Conservation (phyloP, 2,113 vertebrate genomes). For the Cottus gobio region DNA sequence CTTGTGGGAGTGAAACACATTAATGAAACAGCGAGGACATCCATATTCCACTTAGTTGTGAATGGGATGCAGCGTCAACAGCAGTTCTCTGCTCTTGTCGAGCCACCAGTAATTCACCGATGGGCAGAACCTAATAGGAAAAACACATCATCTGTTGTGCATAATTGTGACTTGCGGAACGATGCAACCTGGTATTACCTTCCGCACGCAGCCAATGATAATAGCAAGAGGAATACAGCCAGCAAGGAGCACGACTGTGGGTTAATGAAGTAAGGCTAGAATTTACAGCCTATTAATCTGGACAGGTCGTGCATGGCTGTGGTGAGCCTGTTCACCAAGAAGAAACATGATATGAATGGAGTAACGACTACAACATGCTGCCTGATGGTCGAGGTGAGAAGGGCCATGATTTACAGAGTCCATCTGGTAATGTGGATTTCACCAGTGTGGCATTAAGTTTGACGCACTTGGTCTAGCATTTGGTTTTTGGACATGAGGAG, state of each 20-base stretch:
- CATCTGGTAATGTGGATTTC: conserved; percentile 48
- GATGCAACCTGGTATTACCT: conserved; percentile 47
- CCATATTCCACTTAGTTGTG: conserved; percentile 43
- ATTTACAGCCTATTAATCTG: conserved; percentile 60
- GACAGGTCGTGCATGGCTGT: conserved; percentile 41
- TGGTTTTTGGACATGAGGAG: conserved; percentile 32
- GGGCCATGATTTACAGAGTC: conserved; percentile 33
- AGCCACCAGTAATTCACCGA: conserved; percentile 39
- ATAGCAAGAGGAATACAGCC: conserved; percentile 39
- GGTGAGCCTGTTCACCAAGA: conserved; percentile 43
- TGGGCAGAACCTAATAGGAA: conserved; percentile 53
- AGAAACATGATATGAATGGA: conserved; percentile 56
- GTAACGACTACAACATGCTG: conserved; percentile 47
- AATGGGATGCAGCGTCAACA: conserved; percentile 32
- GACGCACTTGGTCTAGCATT: conserved; percentile 4
- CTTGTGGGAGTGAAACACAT: conserved; percentile 32
- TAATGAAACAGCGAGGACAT: conserved; percentile 19
- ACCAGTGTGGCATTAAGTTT: neutral
- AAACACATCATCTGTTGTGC: conserved; percentile 53
- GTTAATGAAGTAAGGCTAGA: conserved; percentile 39
- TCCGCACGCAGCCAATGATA: conserved; percentile 42
- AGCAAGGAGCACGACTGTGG: conserved; percentile 45
- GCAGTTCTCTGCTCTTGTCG: conserved; percentile 29
- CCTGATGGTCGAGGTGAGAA: conserved; percentile 43
- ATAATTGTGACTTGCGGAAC: conserved; percentile 16